Conservation (phyloP, 2,797 vertebrate genomes). For the Protonibea diacanthus region DNA sequence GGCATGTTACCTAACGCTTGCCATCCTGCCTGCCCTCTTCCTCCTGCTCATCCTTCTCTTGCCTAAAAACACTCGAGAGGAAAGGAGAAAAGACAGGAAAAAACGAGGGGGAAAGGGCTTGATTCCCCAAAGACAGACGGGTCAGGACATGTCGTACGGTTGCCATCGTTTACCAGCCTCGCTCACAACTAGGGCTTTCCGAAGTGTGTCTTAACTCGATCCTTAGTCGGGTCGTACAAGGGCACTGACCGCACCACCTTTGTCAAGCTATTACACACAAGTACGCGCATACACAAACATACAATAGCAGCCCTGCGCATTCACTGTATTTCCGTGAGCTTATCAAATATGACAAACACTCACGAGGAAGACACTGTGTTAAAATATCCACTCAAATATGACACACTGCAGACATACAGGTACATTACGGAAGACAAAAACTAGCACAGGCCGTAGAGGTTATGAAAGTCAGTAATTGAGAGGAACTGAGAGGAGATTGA, state of each 20-base stretch:
- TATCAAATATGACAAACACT: slow-evolving; percentile 4
- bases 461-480: neutral
- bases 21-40: slow-evolving; percentile 63
- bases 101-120: slow-evolving; percentile 11
- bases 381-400: slow-evolving; percentile 16
- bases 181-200: slow-evolving; percentile 25
- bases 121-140: slow-evolving; percentile 33
- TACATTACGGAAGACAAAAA: neutral
- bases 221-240: slow-evolving; percentile 16
- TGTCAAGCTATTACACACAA: neutral
- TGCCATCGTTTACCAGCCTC: slow-evolving; percentile 30
- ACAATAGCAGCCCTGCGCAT: neutral
- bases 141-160: slow-evolving; percentile 38
- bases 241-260: slow-evolving; percentile 11
- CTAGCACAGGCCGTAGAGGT: neutral
- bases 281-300: neutral
- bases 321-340: neutral
- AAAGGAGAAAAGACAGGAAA: slow-evolving; percentile 43
- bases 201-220: slow-evolving; percentile 4
- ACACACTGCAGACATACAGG: neutral
- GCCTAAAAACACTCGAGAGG: slow-evolving; percentile 49
- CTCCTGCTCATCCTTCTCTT: slow-evolving; percentile 61
- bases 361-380: neutral
- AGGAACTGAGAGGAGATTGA: neutral
- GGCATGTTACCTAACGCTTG: slow-evolving; percentile 68